Base-by-base conservation (phyloP, 2,797 vertebrate genomes). In the Acrocephalus scirpaceus region DNA sequence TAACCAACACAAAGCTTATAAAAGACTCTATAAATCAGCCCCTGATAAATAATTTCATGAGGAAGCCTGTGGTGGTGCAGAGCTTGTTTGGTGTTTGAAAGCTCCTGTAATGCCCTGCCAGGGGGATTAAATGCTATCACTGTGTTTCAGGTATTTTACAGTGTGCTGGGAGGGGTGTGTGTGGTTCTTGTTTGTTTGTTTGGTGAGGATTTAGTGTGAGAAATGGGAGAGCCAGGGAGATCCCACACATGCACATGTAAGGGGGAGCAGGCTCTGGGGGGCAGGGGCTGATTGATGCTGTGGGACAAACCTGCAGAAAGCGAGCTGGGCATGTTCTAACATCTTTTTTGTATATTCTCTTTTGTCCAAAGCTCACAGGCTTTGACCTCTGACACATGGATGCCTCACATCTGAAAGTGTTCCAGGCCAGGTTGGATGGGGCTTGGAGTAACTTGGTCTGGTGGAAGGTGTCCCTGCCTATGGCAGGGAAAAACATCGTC, bases 31-130 rank as follows among this genome's bases (percentile, higher is more conserved):
- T 96, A 97, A 97, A 97, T 77, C 82, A 95, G 76, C 30, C 77
- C 84, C 71, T 93, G 94, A 97, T 97, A 97, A 97, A 96, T 97
- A 98, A 97, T 95, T 97, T 97, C 95, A 93, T 3, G 51, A 93
- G 89, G 90, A 92, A 93, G 70, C 81, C 92, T 76, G 74, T 53
- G 72, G 58, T 13, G 15, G 84, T 74, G 54, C 85, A 78, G 92
- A 66, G 77, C 70, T 69, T 38, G 62, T 92, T 93, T 95, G 91
- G 94, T 75, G 76, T 94, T 88, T 86, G 92, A 96, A 96, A 97
- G 86, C 54, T 5, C 34, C 96, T 97, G 93, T 61, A 88, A 93
- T 76, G 78, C 92, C 89, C 71, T 96, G 97, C 97, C 97, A 97
- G 90, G 42, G 95, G 92, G 86, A 97, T 97, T 97, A 97, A 97